Evolutionary conservation across 2,797 vertebrate genomes (phyloP).

Genomic region (Mus caroli): DNA sequence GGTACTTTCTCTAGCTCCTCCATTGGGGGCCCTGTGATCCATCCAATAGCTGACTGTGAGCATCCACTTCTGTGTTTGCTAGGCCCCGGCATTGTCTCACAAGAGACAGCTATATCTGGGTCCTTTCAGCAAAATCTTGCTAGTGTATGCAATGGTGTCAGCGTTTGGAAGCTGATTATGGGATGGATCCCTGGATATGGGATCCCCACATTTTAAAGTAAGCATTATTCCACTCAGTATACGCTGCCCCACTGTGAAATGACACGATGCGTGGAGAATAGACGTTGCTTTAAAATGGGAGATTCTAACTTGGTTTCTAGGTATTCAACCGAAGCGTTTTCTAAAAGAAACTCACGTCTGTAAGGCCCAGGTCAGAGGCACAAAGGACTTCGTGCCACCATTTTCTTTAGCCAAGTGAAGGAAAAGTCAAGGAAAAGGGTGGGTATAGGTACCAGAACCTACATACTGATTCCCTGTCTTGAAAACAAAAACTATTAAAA

Average conservation of each 20-base stretch:
- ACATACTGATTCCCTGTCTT: background rate
- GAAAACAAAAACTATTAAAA: background rate
- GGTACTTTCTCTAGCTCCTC: no score
- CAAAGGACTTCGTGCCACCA: background rate
- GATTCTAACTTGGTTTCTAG: background rate
- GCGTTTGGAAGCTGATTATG: no score
- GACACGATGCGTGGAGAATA: background rate
- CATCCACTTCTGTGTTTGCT: no score
- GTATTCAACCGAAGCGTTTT: background rate
- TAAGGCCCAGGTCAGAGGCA: background rate
- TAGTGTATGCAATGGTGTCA: no score
- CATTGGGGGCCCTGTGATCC: no score
- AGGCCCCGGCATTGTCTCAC: no score
- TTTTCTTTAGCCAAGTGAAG: slow-evolving; percentile 32
- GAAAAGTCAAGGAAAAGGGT: slow-evolving; percentile 47
- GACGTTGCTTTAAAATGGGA: background rate
- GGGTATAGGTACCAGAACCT: background rate
- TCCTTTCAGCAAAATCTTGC: no score
- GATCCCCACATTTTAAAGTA: background rate
- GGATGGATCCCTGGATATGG: no score
- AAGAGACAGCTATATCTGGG: no score
- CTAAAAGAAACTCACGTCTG: background rate
- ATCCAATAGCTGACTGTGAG: no score
- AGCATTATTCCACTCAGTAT: background rate
- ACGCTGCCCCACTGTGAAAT: background rate